These are phyloP conservation scores for Sitta europaea DNA, from an alignment of 2,113 vertebrate genomes.

Conservation along the genomic window DNA sequence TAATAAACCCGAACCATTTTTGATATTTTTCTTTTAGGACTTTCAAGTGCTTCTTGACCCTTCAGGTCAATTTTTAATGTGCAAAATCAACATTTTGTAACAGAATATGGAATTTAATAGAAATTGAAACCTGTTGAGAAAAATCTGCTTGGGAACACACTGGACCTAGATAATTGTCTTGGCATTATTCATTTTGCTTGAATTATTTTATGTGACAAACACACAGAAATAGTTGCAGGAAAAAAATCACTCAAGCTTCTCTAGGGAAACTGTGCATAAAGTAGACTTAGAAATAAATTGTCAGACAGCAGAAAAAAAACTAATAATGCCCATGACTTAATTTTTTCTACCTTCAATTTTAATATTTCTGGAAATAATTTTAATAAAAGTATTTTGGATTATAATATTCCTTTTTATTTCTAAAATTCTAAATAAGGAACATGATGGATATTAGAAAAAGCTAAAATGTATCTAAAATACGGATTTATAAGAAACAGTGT, in stretches of 20 bases:
- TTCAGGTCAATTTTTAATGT: conserved; percentile 2
- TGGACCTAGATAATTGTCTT: neutral
- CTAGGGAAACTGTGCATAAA: neutral
- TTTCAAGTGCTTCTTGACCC: neutral
- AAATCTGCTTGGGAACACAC: neutral
- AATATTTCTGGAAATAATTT: neutral
- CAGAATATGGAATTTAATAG: neutral
- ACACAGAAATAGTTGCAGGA: neutral
- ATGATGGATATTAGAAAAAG: neutral
- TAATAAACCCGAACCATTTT: conserved; percentile 32
- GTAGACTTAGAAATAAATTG: neutral
- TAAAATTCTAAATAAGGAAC: neutral
- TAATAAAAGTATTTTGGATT: neutral
- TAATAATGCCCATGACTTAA: neutral
- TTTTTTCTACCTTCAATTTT: neutral
- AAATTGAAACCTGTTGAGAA: neutral
- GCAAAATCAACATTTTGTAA: neutral
- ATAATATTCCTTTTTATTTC: neutral
- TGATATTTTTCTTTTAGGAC: neutral
- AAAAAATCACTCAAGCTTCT: neutral
- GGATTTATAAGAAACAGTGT: neutral
- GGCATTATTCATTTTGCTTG: neutral
- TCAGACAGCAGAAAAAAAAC: neutral
- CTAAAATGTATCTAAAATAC: neutral
- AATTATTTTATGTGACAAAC: neutral